phyloP scores from a whole-genome alignment of 2,797 vertebrate genomes.

The Chloroceryle amazona region DNA sequence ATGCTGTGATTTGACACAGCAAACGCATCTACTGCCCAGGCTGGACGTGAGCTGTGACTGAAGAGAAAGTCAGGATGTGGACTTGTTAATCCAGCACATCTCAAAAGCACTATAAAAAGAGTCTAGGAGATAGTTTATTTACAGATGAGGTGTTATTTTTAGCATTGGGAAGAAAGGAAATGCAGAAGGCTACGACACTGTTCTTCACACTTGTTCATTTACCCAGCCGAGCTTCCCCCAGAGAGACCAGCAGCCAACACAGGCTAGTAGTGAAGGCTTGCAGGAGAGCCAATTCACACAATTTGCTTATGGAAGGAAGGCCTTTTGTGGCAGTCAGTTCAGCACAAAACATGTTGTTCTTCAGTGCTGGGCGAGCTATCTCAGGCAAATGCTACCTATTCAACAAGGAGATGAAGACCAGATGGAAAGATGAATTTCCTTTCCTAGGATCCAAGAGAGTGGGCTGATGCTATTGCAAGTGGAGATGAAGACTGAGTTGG shows the following conservation, averaged over 20 bases:
- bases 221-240: not conserved
- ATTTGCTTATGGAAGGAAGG: slow-evolving; percentile 4
- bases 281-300: slow-evolving; percentile 25
- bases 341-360: slow-evolving; percentile 47
- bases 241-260: slow-evolving; percentile 16
- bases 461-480: slow-evolving; percentile 50
- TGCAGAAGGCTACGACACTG: slow-evolving; percentile 26
- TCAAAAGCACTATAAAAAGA: slow-evolving; percentile 27
- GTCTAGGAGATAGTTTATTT: slow-evolving; percentile 8
- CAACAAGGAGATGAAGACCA: slow-evolving; percentile 46
- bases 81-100: not conserved
- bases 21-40: not conserved
- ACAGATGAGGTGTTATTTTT: slow-evolving; percentile 50
- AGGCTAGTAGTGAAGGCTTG: not conserved
- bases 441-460: slow-evolving; percentile 59
- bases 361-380: not conserved
- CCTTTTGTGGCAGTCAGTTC: slow-evolving; percentile 18
- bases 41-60: not conserved
- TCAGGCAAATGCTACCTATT: slow-evolving; percentile 42
- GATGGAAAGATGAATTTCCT: slow-evolving; percentile 61
- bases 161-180: not conserved
- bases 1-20: slow-evolving; percentile 10
- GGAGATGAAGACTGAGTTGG: slow-evolving; percentile 55
- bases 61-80: not conserved
- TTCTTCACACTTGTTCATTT: slow-evolving; percentile 62